Evolutionary conservation across 35 echinoderm and acorn worm genomes (phyloP).

Genomic region (Amphiura filiformis): DNA sequence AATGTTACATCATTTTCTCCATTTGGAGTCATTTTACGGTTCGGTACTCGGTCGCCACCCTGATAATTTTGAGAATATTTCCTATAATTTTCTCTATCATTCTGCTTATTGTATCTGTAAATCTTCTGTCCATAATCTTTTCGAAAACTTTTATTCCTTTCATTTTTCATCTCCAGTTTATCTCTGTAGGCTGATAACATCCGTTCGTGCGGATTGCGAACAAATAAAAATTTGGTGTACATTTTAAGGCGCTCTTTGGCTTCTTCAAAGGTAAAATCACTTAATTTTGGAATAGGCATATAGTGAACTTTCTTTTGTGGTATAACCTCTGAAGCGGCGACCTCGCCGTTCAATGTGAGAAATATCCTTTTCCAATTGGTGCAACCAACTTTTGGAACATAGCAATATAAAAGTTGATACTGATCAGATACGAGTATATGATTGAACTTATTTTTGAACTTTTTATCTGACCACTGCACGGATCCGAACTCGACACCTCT

Average conservation of each 20-base stretch:
- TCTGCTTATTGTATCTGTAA: not conserved
- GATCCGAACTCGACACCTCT: not conserved
- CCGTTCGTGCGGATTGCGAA: conserved; percentile 32
- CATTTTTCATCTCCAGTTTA: conserved; percentile 26
- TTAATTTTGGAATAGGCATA: conserved; percentile 6
- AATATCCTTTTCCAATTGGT: conserved; percentile 59
- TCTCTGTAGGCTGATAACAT: conserved; percentile 42
- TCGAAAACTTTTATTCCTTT: not conserved
- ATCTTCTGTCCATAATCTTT: not conserved
- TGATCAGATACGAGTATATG: conserved; percentile 40
- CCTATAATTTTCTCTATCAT: not conserved
- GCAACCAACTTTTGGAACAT: conserved; percentile 40
- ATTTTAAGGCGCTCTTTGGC: conserved; percentile 4
- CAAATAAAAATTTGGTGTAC: conserved; percentile 44
- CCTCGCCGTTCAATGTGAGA: conserved; percentile 20
- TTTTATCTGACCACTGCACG: not conserved
- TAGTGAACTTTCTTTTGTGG: not conserved
- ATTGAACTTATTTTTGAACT: not conserved
- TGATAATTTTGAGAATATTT: not conserved
- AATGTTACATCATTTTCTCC: conserved; percentile 61
- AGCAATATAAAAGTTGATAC: conserved; percentile 39
- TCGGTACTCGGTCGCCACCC: not conserved
- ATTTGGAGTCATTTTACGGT: not conserved
- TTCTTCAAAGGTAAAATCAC: not conserved
- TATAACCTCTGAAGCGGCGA: not conserved